Percentiles rank a stretch among this genome's conserved stretches.
Evolutionary conservation across 2,113 vertebrate genomes (phyloP).

Genomic region (Myiopsitta monachus): DNA sequence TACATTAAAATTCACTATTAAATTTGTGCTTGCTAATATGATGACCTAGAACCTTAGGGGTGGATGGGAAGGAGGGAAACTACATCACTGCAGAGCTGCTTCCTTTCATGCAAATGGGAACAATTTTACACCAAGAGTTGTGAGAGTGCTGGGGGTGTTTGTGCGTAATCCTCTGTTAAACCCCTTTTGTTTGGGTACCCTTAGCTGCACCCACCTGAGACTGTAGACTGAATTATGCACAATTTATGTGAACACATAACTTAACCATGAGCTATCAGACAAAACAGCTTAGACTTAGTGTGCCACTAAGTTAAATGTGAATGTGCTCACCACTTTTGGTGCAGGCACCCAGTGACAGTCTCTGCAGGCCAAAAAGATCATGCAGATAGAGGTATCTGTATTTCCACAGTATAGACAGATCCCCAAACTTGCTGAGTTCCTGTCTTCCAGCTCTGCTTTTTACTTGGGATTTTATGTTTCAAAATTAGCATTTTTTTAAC

Average conservation of each 20-base stretch:
- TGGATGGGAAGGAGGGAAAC: not conserved
- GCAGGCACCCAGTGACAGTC: not conserved
- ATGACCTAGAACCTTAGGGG: not conserved
- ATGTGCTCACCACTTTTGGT: not conserved
- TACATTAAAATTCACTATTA: not conserved
- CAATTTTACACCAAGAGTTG: not conserved
- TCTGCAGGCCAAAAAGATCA: not conserved
- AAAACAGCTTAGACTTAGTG: not conserved
- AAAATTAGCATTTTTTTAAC: not conserved
- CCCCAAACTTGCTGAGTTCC: not conserved
- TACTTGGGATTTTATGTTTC: not conserved
- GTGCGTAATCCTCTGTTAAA: not conserved
- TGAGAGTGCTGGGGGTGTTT: not conserved
- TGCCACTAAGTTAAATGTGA: not conserved
- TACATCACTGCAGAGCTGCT: not conserved
- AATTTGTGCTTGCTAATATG: not conserved
- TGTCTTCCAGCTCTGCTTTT: not conserved
- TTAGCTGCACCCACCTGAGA: not conserved
- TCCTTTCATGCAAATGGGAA: not conserved
- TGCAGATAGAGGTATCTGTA: not conserved
- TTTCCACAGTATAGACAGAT: not conserved
- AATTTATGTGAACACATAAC: not conserved
- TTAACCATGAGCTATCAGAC: not conserved
- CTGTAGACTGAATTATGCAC: not conserved
- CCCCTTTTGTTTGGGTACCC: not conserved